A percentile compares a stretch with the other conserved stretches of the same genome.
These are phyloP conservation scores for Anabacerthia variegaticeps DNA, from an alignment of 2,797 vertebrate genomes.

Conservation along the genomic window DNA sequence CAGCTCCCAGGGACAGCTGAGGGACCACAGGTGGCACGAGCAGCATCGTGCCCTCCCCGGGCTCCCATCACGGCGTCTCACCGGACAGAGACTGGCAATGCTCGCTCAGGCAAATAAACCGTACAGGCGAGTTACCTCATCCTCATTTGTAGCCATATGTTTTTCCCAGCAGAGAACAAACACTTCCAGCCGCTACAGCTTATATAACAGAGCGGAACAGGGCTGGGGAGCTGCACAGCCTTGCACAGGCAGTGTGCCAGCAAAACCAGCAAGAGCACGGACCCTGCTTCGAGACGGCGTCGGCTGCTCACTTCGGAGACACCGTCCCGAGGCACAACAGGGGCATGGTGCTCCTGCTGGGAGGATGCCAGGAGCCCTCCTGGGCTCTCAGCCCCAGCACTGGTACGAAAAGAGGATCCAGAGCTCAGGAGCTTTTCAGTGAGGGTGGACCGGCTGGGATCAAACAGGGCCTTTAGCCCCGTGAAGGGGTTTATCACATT, in stretches of 20 bases:
- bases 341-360: not conserved
- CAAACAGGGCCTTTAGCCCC: not conserved
- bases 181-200: constrained; percentile 26
- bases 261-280: accelerated
- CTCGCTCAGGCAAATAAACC: not conserved
- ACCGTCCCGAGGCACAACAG: accelerated
- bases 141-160: constrained; percentile 23
- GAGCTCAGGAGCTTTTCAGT: not conserved
- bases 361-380: not conserved
- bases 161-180: constrained; percentile 36
- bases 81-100: not conserved
- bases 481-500: not conserved
- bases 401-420: not conserved
- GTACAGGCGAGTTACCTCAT: not conserved
- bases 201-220: not conserved
- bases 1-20: not conserved
- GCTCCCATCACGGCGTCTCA: not conserved
- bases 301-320: accelerated
- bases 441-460: not conserved
- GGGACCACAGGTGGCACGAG: not conserved
- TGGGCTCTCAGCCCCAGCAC: not conserved
- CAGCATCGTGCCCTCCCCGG: accelerated
- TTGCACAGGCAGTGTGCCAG: not conserved
- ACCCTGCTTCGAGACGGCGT: accelerated
- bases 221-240: not conserved